These are phyloP conservation scores for Microcebus tavaratra DNA, from an alignment of 2,113 vertebrate species.

Conservation along the genomic window DNA sequence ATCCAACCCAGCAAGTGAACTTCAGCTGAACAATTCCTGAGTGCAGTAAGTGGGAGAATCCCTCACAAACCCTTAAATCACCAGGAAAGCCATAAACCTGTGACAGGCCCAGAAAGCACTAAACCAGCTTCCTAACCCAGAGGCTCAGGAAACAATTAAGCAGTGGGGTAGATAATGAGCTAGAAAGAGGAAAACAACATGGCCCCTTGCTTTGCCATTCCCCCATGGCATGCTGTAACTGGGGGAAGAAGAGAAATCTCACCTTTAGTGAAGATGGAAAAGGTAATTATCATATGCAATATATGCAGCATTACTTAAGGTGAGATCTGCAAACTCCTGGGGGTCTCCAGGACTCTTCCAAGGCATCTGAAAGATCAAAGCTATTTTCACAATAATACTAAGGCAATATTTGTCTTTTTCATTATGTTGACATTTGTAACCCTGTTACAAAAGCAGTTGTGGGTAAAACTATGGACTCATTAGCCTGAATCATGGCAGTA, in stretches of 20 bases:
- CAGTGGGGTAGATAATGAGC: background rate
- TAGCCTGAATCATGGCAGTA: background rate
- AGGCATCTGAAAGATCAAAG: background rate
- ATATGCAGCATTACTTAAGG: background rate
- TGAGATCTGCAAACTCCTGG: background rate
- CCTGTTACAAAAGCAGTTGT: background rate
- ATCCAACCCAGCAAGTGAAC: background rate
- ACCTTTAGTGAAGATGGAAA: background rate
- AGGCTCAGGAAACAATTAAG: background rate
- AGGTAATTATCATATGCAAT: background rate
- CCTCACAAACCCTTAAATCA: background rate
- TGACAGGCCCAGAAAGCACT: background rate
- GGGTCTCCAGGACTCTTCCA: background rate
- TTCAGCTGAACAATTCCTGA: background rate
- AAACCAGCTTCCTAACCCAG: background rate
- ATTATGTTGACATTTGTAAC: background rate
- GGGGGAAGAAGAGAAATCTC: background rate
- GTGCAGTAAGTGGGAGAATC: rapidly evolving
- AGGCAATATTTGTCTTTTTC: background rate
- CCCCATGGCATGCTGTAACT: background rate
- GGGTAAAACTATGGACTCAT: background rate
- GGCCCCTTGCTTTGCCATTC: background rate
- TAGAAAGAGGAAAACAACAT: background rate
- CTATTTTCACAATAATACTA: background rate
- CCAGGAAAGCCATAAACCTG: background rate